Conservation (phyloP, 2,888 invertebrate species). For the Scelioninae gen. 1 region DNA sequence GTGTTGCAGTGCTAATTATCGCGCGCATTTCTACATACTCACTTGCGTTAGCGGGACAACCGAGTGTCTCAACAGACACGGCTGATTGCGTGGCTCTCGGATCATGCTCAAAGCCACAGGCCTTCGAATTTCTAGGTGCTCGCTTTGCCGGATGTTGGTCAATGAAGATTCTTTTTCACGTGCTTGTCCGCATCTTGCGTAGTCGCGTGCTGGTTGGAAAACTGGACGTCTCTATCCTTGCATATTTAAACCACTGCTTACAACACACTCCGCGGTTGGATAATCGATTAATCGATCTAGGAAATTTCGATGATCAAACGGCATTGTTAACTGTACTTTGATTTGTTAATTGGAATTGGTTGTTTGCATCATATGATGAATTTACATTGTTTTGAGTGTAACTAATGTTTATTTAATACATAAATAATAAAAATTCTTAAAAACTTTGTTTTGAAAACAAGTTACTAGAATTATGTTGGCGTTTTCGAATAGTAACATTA, state of each 20-base stretch:
- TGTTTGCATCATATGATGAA: too few relatives aligned
- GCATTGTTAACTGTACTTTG: too few relatives aligned
- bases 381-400: too few relatives aligned
- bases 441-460: too few relatives aligned
- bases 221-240: conserved; percentile 21
- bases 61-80: conserved; percentile 72
- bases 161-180: conserved; percentile 70
- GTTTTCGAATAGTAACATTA: too few relatives aligned
- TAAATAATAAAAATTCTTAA: too few relatives aligned
- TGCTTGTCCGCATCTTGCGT: conserved; percentile 35
- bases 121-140: conserved; percentile 78
- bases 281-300: too few relatives aligned
- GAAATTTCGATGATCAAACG: too few relatives aligned
- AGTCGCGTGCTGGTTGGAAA: conserved; percentile 35
- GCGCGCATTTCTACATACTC: conserved; percentile 59
- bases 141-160: conserved; percentile 76
- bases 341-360: too few relatives aligned
- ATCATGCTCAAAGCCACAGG: conserved; percentile 67
- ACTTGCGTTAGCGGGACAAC: conserved; percentile 63
- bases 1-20: conserved; percentile 65
- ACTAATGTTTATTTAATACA: too few relatives aligned
- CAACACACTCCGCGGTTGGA: too few relatives aligned
- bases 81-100: conserved; percentile 74
- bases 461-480: too few relatives aligned
- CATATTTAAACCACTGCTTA: conserved; percentile 1